A percentile compares a stretch with the other conserved stretches of the same genome.
phyloP scores from a whole-genome alignment of 1,140 invertebrate genomes.

The Tetraneura akinire region DNA sequence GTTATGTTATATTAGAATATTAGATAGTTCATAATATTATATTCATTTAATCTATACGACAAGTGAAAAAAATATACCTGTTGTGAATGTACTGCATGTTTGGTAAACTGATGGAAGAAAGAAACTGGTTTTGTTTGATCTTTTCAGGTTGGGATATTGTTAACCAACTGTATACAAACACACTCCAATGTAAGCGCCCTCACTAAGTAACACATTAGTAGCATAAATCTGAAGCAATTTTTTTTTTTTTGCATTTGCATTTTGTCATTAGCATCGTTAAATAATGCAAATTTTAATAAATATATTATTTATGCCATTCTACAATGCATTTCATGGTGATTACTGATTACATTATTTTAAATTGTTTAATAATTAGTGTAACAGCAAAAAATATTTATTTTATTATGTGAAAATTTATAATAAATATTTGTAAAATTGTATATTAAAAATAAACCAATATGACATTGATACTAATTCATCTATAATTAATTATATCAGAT shows the following conservation, averaged over 20 bases:
- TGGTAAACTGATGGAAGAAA: constrained; percentile 46
- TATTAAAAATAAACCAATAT: not conserved
- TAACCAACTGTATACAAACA: constrained; percentile 50
- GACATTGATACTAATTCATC: constrained; percentile 18
- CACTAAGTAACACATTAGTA: constrained; percentile 52
- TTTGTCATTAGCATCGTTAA: constrained; percentile 46
- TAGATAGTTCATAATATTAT: not conserved
- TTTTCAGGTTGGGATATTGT: constrained; percentile 46
- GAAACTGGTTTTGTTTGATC: constrained; percentile 48
- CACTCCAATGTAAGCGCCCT: constrained; percentile 51
- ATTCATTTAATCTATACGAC: not conserved
- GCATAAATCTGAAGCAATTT: constrained; percentile 52
- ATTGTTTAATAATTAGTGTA: not conserved
- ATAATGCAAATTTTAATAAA: constrained; percentile 46
- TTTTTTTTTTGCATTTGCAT: constrained; percentile 47
- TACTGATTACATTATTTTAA: not conserved
- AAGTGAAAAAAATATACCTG: constrained; percentile 36
- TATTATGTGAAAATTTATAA: constrained; percentile 8
- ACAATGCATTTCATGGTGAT: constrained; percentile 7
- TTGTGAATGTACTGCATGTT: constrained; percentile 31
- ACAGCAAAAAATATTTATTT: not conserved
- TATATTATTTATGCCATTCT: constrained; percentile 11
- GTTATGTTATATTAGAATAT: too few species aligned
- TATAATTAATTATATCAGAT: not conserved
- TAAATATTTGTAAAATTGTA: not conserved